These are phyloP conservation scores for Botrylloides violaceus DNA, from an alignment of 23 tunicate species.

Conservation along the genomic window DNA sequence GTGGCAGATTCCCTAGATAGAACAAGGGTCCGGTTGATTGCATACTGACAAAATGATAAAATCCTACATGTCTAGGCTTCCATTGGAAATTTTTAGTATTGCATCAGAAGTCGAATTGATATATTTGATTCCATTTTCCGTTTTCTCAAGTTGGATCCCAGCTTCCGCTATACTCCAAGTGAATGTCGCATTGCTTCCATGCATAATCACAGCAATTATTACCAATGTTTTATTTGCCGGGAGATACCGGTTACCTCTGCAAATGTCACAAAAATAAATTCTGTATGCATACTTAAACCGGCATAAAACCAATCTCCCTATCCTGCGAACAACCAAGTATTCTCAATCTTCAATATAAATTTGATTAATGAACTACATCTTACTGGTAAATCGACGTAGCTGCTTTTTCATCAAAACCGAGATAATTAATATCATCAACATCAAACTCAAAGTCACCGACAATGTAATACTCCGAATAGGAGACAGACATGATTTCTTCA, in stretches of 20 bases:
- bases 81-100: background rate
- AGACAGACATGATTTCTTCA: constrained; percentile 16
- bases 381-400: background rate
- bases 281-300: background rate
- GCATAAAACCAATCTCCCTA: too few species aligned
- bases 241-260: background rate
- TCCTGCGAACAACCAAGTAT: too few species aligned
- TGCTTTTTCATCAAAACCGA: background rate
- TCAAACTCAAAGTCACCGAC: background rate
- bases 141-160: background rate
- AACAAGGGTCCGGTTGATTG: too few species aligned
- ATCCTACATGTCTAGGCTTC: too few species aligned
- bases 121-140: background rate
- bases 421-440: background rate
- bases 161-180: constrained; percentile 15
- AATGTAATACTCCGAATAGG: background rate
- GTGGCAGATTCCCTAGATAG: too few species aligned
- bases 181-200: constrained; percentile 17
- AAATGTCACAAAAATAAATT: background rate
- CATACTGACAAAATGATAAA: too few species aligned
- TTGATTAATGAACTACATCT: background rate
- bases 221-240: constrained; percentile 1
- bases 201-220: background rate
- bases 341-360: background rate
- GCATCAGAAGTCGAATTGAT: background rate